phyloP scores from a whole-genome alignment of 2,113 vertebrate species.

The Brienomyrus longianalis region DNA sequence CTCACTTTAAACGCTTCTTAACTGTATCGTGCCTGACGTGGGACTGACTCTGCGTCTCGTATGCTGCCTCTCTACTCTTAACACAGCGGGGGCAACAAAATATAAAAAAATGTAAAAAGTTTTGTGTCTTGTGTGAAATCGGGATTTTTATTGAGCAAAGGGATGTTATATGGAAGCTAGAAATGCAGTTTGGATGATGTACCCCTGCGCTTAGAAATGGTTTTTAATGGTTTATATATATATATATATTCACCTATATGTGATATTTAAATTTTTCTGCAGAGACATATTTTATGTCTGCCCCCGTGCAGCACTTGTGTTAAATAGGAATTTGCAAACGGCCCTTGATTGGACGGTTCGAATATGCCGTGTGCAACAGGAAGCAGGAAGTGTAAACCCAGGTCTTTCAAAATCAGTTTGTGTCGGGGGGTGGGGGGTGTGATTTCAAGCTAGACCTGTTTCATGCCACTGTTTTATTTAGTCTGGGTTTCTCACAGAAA shows the following conservation, averaged over 20 bases:
- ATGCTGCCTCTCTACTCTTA: background rate
- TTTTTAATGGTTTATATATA: no score
- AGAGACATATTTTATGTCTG: background rate
- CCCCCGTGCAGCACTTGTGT: background rate
- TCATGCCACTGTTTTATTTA: slow-evolving; percentile 10
- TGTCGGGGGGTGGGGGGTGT: background rate
- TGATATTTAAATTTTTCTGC: background rate
- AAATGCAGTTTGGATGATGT: background rate
- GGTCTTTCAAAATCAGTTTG: background rate
- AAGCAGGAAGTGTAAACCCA: background rate
- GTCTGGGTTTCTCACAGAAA: slow-evolving; percentile 17
- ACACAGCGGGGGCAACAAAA: background rate
- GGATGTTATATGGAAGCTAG: background rate
- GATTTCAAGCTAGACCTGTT: slow-evolving; percentile 1
- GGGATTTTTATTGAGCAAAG: background rate
- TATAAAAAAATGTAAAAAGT: background rate
- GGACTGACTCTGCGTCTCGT: background rate
- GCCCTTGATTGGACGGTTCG: background rate
- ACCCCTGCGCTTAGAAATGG: no score
- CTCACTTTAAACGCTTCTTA: slow-evolving; percentile 54
- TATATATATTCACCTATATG: background rate
- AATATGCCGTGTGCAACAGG: background rate
- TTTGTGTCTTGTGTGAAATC: background rate
- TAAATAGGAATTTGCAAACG: background rate
- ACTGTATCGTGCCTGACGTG: slow-evolving; percentile 49